Evolutionary conservation across 2,888 invertebrate species (phyloP), one percentile per base, ranked within the genome.

Genomic region (Oscheius sp.): DNA sequence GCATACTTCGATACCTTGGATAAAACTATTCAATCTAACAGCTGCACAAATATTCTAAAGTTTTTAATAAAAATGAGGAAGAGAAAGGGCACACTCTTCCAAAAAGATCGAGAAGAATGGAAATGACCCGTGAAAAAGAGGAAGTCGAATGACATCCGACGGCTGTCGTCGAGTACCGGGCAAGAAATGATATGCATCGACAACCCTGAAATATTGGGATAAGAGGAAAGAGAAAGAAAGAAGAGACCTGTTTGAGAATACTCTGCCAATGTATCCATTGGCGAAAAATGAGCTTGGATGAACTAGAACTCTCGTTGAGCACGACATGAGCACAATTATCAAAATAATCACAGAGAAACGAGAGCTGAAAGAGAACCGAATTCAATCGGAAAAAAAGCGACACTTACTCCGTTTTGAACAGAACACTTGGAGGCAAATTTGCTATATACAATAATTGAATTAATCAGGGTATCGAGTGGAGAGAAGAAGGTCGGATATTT

Each of bases 11-110:
- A n/a, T 23, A n/a, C 49, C 55, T 6, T 53, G 43, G 1, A 66
- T 27, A 27, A 66, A 66, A 18, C n/a, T 29, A 49, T 66, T 66
- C 52, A 71, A 21, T 12, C 41, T 23, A 18, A 49, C 16, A 3
- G 71, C 45, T 9, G 71, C 53, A n/a, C 53, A 53, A 25, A 63
- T 61, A 21, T 61, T 71, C 71, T 71, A 35, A 70, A 35, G 35
- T 21, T 21, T 13, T 23, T 7, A 56, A 18, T 69, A 13, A 49
- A 7, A 35, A 9, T n/a, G 13, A 23, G 16, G 43, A 0, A 45
- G 7, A 12, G 18, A 0, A 6, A n/a, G 9, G 29, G 1, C 58
- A 16, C 41, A 59, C 69, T n/a, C 66, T 46, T 25, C 66, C 66
- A 16, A 66, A 66, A 49, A 49, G 66, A 9, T 66, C 25, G n/a